Evolutionary conservation across 2,797 vertebrate genomes (phyloP).

Genomic region (Liasis olivaceus): DNA sequence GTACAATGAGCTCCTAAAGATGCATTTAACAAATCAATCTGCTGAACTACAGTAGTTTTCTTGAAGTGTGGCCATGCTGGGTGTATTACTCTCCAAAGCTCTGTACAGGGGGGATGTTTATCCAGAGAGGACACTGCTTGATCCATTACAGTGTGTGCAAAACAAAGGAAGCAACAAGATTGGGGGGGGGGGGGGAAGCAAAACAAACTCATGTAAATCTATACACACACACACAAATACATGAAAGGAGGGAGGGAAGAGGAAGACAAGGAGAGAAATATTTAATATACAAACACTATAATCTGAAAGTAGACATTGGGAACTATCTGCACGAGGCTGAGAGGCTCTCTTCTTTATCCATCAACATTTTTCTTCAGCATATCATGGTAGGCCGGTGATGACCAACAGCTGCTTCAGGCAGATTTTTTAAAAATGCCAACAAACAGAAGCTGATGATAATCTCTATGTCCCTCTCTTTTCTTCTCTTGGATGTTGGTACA

Average conservation of each 20-base stretch:
- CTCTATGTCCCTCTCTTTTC: background rate
- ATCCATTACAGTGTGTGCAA: constrained; percentile 18
- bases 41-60: background rate
- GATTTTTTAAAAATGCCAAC: too few species aligned
- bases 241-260: background rate
- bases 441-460: background rate
- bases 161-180: background rate
- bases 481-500: background rate
- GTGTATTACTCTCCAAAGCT: background rate
- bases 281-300: too few species aligned
- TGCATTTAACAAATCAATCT: background rate
- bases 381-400: too few species aligned
- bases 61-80: background rate
- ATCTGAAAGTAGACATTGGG: background rate
- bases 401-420: background rate
- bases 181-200: background rate
- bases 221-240: background rate
- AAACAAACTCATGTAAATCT: background rate
- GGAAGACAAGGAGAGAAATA: background rate
- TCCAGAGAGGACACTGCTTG: background rate
- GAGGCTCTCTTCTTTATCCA: background rate
- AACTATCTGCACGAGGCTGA: background rate
- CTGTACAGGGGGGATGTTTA: background rate
- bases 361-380: background rate
- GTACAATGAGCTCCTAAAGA: background rate